Base-by-base conservation (phyloP, 2,888 invertebrate species). In the Philereme transversata region DNA sequence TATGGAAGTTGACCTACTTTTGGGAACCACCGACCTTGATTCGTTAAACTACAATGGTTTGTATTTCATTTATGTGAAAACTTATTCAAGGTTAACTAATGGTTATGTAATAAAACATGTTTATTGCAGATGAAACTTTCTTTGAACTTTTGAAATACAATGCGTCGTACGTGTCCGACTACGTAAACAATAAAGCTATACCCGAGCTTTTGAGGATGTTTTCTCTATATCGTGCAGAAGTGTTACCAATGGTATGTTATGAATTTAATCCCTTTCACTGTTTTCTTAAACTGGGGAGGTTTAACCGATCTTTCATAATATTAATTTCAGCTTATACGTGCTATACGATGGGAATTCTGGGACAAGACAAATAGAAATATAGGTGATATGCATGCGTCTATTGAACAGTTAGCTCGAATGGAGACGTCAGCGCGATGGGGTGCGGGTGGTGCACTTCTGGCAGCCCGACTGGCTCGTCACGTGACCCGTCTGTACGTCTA, bases 1-100 rank as follows among this genome's bases (percentile, higher is more conserved):
- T 71, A 83, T 92, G 58, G 93, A 94, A 79, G 93, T 96, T 10
- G 95, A 96, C 36, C 83, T 96, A 49, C 84, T 96, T 57, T 91
- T 95, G 52, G 96, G 96, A 33, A 93, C 95, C 53, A 93, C 94
- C n/a, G 94, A 94, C 72, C 94, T 95, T 68, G 95, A 95, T 78
- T 94, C 94, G 36, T 89, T 95, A 47, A 93, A 94, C 68, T 87
- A 93, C 69, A 86, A 93, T 73, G 90, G 94, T 93, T 74, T 70
- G 84, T 75, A 65, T 56, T 64, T 61, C 40, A 59, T 53, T 57
- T 33, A 46, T 53, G 61, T 62, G 64, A 64, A 68, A 67, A 68
- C 53, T 10, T 44, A 62, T 55, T 58, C 63, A 68, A 70, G 70
- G 70, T 55, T 57, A 56, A 52, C 41, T 34, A 51, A 46, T 60